These are phyloP conservation scores for Orthosia gothica DNA, from an alignment of 2,888 invertebrate genomes.

Conservation along the genomic window DNA sequence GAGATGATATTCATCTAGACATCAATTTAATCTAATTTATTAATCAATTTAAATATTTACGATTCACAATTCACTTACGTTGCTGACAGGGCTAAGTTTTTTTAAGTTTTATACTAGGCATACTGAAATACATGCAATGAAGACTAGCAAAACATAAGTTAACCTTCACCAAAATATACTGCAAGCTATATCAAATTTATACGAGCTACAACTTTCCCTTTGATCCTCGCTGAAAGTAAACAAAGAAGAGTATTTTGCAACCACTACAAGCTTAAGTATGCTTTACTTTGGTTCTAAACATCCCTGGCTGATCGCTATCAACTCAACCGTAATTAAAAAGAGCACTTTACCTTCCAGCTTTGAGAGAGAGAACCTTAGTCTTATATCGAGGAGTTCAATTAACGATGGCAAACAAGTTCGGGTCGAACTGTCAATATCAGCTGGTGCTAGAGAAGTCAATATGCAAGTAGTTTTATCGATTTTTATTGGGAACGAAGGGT, in stretches of 20 bases:
- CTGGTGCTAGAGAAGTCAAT: neutral
- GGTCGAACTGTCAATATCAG: constrained; percentile 32
- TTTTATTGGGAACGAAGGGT: neutral
- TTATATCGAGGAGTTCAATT: constrained; percentile 34
- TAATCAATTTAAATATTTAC: no score
- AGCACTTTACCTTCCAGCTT: constrained; percentile 60
- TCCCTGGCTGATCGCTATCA: constrained; percentile 62
- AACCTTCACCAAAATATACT: constrained; percentile 23
- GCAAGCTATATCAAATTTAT: constrained; percentile 27
- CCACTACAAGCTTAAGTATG: constrained; percentile 54
- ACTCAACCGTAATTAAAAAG: constrained; percentile 68
- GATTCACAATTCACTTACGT: no score
- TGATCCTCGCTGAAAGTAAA: constrained; percentile 35
- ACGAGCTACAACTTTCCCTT: constrained; percentile 47
- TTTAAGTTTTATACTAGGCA: no score
- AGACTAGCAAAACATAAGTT: neutral
- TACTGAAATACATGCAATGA: neutral
- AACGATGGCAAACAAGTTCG: constrained; percentile 34
- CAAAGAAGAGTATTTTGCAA: constrained; percentile 22
- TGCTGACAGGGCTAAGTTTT: neutral
- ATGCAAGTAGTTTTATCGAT: neutral
- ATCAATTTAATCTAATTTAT: no score
- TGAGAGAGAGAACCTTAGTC: constrained; percentile 38
- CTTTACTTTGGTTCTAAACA: constrained; percentile 44
- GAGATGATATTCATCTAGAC: no score